phyloP scores from a whole-genome alignment of 2,888 invertebrate species.

The Encarsia formosa region DNA sequence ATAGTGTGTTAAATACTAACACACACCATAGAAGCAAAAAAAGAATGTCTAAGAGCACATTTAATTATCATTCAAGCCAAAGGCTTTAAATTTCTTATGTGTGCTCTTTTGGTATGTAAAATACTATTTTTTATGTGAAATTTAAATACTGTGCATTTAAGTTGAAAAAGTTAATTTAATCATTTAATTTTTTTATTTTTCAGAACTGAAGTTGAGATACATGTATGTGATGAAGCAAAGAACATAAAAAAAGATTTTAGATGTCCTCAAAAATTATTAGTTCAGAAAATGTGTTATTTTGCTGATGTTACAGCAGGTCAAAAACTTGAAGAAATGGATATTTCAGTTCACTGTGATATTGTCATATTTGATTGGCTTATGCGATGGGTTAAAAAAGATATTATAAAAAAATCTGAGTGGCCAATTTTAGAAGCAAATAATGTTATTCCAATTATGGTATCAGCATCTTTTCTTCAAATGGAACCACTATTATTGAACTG shows the following conservation, averaged over 20 bases:
- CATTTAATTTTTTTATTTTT: background rate
- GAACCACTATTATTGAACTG: conserved; percentile 83
- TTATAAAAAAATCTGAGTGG: conserved; percentile 62
- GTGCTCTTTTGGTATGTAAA: too few species aligned
- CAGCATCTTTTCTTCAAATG: conserved; percentile 94
- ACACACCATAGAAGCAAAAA: too few species aligned
- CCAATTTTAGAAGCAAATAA: conserved; percentile 74
- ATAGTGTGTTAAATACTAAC: too few species aligned
- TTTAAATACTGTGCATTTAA: too few species aligned
- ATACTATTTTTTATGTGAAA: too few species aligned
- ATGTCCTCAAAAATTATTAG: conserved; percentile 79
- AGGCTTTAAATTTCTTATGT: too few species aligned
- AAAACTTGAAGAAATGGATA: conserved; percentile 85
- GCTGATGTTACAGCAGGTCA: conserved; percentile 82
- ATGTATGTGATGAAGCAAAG: conserved; percentile 92
- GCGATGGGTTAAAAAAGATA: conserved; percentile 86
- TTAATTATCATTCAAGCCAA: background rate
- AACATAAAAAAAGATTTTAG: conserved; percentile 83
- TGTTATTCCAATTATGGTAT: conserved; percentile 88
- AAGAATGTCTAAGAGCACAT: background rate
- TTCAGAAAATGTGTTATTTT: conserved; percentile 94
- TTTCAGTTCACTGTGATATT: conserved; percentile 95
- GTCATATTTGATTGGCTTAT: conserved; percentile 95
- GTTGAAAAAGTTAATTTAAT: background rate
- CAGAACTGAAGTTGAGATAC: conserved; percentile 83